phyloP scores from a whole-genome alignment of 2,113 vertebrate species.

The Sander vitreus region DNA sequence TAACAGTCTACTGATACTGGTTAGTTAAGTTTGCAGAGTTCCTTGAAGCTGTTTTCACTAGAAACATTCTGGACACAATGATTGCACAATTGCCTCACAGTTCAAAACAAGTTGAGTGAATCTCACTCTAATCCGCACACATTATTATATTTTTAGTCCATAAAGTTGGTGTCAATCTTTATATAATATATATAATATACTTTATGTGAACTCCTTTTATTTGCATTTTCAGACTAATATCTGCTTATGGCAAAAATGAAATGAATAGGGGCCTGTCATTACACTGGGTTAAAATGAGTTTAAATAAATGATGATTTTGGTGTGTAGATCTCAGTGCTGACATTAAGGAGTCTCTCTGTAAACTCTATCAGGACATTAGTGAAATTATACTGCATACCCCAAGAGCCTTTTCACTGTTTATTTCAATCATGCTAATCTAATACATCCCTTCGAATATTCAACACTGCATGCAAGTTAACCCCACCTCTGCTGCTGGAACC shows the following conservation, averaged over 20 bases:
- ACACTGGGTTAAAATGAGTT: neutral
- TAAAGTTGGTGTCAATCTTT: neutral
- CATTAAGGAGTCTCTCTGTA: neutral
- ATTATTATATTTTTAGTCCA: neutral
- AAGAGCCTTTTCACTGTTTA: neutral
- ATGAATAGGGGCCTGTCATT: neutral
- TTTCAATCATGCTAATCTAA: neutral
- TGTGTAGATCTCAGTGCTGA: neutral
- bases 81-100: neutral
- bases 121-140: neutral
- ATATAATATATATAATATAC: too few species aligned
- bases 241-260: neutral
- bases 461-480: neutral
- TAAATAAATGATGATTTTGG: neutral
- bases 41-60: neutral
- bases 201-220: neutral
- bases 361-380: neutral
- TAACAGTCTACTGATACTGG: neutral
- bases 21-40: slow-evolving; percentile 12
- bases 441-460: too few species aligned
- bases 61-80: neutral
- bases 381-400: neutral
- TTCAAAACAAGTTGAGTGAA: neutral
- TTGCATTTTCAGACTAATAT: neutral
- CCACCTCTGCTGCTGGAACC: neutral